phyloP scores from a whole-genome alignment of 2,888 invertebrate genomes.

The Busseola fusca region DNA sequence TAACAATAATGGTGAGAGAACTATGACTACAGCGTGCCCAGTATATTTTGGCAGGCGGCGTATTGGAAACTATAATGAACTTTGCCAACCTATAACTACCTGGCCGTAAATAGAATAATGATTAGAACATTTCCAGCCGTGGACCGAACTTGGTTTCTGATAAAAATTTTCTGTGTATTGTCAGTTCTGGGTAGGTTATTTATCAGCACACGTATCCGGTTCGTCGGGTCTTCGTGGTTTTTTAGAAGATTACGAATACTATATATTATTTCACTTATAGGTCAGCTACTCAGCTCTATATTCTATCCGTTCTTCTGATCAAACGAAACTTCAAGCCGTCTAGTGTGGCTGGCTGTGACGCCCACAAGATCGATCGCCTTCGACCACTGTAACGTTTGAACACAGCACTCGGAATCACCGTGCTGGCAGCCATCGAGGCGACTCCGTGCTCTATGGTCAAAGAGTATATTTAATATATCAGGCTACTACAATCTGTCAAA shows the following conservation, averaged over 20 bases:
- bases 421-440: neutral
- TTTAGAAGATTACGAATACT: neutral
- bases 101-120: neutral
- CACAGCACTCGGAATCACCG: neutral
- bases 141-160: neutral
- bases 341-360: neutral
- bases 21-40: neutral
- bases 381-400: neutral
- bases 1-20: neutral
- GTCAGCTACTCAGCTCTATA: neutral
- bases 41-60: conserved; percentile 19
- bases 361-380: neutral
- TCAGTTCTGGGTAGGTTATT: neutral
- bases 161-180: neutral
- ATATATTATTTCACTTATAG: neutral
- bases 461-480: no score
- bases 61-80: neutral
- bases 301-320: neutral
- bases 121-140: neutral
- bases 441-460: neutral
- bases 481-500: no score
- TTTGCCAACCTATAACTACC: neutral
- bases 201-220: neutral
- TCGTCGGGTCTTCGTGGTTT: neutral
- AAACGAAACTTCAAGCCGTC: neutral